Evolutionary conservation across 1,140 invertebrate species (phyloP).

Genomic region (Drosophila nebulosa): DNA sequence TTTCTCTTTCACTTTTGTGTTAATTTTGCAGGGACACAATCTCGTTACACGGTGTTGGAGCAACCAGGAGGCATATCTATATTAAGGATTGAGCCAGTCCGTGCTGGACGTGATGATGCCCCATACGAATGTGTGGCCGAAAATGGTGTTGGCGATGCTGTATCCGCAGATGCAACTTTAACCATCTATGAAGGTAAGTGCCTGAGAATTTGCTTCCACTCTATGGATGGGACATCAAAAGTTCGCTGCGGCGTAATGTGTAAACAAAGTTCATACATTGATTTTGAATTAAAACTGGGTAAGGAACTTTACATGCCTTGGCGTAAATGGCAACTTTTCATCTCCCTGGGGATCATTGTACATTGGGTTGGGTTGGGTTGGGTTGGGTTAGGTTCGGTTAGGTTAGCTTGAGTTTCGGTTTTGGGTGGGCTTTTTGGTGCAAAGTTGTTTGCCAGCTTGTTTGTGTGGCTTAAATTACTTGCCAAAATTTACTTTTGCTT

Average conservation of each 20-base stretch:
- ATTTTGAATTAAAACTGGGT: conserved; percentile 79
- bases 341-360: neutral
- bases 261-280: conserved; percentile 79
- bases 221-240: conserved; percentile 43
- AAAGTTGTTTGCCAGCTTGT: conserved; percentile 78
- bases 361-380: neutral
- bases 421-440: conserved; percentile 21
- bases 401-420: neutral
- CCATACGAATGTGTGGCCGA: conserved; percentile 98
- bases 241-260: conserved; percentile 66
- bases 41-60: conserved; percentile 84
- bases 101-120: conserved; percentile 90
- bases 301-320: conserved; percentile 64
- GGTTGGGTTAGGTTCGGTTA: conserved; percentile 1
- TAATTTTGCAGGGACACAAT: conserved; percentile 83
- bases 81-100: conserved; percentile 95
- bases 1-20: neutral
- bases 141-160: conserved; percentile 97
- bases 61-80: conserved; percentile 87
- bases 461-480: conserved; percentile 79
- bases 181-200: conserved; percentile 91
- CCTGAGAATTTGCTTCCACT: conserved; percentile 23
- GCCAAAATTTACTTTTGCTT: conserved; percentile 79
- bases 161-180: conserved; percentile 92
- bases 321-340: conserved; percentile 59